Evolutionary conservation across 2,888 invertebrate genomes (phyloP).

Genomic region (Rotaria sp.): DNA sequence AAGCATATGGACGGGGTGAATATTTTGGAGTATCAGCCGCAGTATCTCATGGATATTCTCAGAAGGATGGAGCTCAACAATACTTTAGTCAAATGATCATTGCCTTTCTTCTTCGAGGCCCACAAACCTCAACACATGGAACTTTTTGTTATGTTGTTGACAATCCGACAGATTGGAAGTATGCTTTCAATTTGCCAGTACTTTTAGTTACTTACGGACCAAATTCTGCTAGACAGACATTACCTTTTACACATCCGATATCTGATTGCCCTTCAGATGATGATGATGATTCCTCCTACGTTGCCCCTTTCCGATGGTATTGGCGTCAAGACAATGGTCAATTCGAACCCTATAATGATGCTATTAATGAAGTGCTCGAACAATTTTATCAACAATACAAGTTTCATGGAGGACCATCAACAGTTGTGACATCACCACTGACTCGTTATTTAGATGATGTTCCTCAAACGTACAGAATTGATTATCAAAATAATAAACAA

Average conservation of each 20-base stretch:
- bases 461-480: neutral
- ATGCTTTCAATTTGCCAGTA: constrained; percentile 20
- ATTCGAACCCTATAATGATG: constrained; percentile 25
- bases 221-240: neutral
- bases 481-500: neutral
- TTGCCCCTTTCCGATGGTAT: constrained; percentile 17
- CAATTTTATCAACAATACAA: neutral
- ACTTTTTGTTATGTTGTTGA: constrained; percentile 29
- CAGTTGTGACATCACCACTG: neutral
- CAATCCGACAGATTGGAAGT: neutral
- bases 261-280: neutral
- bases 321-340: neutral
- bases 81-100: constrained; percentile 17
- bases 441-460: neutral
- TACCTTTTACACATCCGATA: neutral
- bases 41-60: neutral
- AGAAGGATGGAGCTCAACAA: neutral
- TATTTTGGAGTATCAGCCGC: neutral
- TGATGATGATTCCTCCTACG: neutral
- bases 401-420: neutral
- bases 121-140: neutral
- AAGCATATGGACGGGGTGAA: neutral
- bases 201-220: neutral
- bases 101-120: neutral
- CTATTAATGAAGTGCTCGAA: neutral